These are phyloP conservation scores for Pogonocichla stellata DNA, from an alignment of 2,113 vertebrate genomes.

Conservation along the genomic window DNA sequence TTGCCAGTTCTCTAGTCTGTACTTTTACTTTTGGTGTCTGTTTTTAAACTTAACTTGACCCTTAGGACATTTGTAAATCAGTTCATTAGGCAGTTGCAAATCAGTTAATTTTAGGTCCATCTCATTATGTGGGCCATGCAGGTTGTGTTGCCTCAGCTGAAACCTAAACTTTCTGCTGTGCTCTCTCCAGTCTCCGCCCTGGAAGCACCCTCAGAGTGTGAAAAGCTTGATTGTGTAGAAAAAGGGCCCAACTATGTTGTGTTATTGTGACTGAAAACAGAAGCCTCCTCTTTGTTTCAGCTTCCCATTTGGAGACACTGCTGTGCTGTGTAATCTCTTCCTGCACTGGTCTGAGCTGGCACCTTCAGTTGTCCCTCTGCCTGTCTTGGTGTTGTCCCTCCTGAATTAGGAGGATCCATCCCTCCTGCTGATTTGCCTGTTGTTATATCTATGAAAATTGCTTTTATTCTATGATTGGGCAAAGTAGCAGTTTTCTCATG, in stretches of 20 bases:
- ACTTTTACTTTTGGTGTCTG: neutral
- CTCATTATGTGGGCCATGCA: neutral
- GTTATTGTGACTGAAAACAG: neutral
- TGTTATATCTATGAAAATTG: neutral
- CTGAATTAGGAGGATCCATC: neutral
- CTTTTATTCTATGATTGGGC: neutral
- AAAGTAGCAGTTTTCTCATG: neutral
- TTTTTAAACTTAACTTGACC: neutral
- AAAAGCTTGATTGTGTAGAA: neutral
- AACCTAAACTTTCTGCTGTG: neutral
- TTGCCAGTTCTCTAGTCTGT: neutral
- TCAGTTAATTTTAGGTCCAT: neutral
- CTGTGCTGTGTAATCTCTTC: neutral
- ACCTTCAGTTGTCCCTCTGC: neutral
- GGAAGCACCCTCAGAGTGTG: neutral
- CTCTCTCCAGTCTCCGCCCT: neutral
- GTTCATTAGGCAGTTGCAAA: neutral
- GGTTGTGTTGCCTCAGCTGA: neutral
- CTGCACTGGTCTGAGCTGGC: neutral
- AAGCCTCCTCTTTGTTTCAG: neutral
- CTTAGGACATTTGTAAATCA: neutral
- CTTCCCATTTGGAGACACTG: fast-evolving
- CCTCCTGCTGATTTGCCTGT: neutral
- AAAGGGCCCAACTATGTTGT: neutral
- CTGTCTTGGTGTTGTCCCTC: neutral